Conservation (phyloP, 2,888 invertebrate species). For the Pyrrhosoma nymphula region DNA sequence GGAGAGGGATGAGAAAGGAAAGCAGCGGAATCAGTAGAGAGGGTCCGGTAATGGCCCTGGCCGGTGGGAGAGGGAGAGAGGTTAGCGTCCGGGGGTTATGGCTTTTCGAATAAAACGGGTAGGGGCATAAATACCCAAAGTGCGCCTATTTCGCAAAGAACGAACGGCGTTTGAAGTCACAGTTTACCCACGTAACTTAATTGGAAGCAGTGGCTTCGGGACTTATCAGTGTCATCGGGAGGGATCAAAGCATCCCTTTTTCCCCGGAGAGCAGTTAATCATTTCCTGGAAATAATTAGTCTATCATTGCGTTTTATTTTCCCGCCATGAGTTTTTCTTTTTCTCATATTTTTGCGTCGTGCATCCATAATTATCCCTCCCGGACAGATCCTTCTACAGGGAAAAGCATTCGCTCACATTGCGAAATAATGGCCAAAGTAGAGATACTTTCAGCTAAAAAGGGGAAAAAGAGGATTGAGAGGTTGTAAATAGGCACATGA, state of each 20-base stretch:
- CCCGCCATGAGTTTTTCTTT: not conserved
- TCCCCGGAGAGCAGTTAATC: not conserved
- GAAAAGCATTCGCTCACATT: too few species aligned
- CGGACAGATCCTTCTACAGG: not conserved
- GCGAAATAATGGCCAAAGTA: too few species aligned
- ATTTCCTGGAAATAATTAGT: not conserved
- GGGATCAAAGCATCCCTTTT: not conserved
- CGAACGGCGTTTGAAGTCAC: not conserved
- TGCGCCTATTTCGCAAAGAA: not conserved
- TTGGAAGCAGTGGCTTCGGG: constrained; percentile 20
- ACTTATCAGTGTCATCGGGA: not conserved
- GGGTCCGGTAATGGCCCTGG: not conserved
- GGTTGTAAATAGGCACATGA: not conserved
- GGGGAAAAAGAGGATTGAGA: not conserved
- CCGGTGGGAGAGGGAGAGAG: not conserved
- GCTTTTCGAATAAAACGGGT: constrained; percentile 5
- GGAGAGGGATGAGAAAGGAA: not conserved
- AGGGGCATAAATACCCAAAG: not conserved
- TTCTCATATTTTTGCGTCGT: not conserved
- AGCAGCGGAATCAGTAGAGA: not conserved
- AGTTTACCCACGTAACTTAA: not conserved
- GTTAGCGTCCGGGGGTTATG: not conserved
- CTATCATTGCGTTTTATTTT: not conserved
- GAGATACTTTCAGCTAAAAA: too few species aligned
- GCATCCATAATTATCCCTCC: not conserved